Evolutionary conservation across 2,113 vertebrate genomes (phyloP), one percentile per base, ranked within the genome.

Genomic region (Plotosus lineatus): DNA sequence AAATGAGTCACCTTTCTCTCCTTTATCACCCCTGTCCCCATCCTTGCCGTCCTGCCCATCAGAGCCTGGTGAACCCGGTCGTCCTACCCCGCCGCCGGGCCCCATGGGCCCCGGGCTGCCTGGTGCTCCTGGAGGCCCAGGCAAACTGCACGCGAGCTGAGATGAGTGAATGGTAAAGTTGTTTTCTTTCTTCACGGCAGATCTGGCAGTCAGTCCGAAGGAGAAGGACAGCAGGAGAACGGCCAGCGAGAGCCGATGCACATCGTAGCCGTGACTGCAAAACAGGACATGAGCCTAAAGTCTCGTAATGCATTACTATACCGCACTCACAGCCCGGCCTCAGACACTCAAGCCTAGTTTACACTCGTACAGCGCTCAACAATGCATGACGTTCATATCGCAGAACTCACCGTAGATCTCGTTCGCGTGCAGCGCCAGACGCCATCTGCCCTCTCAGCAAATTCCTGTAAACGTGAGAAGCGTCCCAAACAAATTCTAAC

Each of bases 1-100:
- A 14, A 38, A 53, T 23, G 10, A 53, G 50, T 73, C 92, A 98
- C 98, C 97, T 94, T 88, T 87, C 0, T 93, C 91, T 21, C 97
- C 97, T 0, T 87, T 94, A 50, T 90, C 88, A 14, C 96, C 97
- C 51, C 91, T 95, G 23, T 94, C 93, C 10, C 96, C 96, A 0
- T 98, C 96, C 53, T 89, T 91, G 53, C 96, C 97, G 3, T 98
- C 98, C 31, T 91, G 91, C 76, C 96, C 97, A 0, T 99, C 98
- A 84, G 90, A 94, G 19, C 98, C 97, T 0, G 96, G 96, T 42
- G 93, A 88, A 1, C 97, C 97, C 95, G 96, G 96, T 71, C 93
- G 94, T 82, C 98, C 98, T 0, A 93, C 84, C 0, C 89, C 86
- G 23, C 98, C 98, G 0, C 93, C 89, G 12, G 92, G 50, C 4